Conservation (phyloP, 2,113 vertebrate genomes). For the Tyto alba region DNA sequence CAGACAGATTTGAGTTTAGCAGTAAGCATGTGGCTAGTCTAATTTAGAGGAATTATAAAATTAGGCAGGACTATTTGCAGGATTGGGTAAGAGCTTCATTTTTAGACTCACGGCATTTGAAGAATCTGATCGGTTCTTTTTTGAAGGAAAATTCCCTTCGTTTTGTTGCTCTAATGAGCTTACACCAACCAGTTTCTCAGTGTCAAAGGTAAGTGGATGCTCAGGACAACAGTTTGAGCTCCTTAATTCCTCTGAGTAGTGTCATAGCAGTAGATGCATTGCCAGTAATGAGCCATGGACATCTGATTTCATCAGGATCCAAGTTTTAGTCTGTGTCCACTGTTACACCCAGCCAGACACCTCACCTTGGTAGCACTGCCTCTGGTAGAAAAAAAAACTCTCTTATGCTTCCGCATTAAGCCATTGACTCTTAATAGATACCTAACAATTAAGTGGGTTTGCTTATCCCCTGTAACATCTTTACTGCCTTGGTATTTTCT, state of each 20-base stretch:
- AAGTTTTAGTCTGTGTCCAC: background rate
- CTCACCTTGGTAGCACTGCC: background rate
- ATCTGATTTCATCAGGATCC: background rate
- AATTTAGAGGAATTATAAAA: conserved; percentile 62
- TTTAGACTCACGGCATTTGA: background rate
- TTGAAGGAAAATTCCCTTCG: background rate
- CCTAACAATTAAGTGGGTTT: background rate
- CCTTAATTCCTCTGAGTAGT: background rate
- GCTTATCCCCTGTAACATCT: background rate
- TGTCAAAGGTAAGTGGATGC: background rate
- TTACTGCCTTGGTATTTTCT: background rate
- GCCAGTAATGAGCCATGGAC: background rate
- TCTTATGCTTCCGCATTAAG: background rate
- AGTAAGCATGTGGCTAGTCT: conserved; percentile 58
- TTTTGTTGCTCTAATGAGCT: background rate
- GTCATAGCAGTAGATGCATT: background rate
- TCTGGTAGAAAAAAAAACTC: background rate
- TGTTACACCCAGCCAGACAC: background rate
- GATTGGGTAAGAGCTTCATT: background rate
- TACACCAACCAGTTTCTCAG: background rate
- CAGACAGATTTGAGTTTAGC: conserved; percentile 56
- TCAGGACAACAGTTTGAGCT: background rate
- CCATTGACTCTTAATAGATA: background rate
- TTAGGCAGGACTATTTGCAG: conserved; percentile 41
- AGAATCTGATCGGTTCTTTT: background rate